These are phyloP conservation scores for Graphium colonna DNA, from an alignment of 2,888 invertebrate species.

Conservation along the genomic window DNA sequence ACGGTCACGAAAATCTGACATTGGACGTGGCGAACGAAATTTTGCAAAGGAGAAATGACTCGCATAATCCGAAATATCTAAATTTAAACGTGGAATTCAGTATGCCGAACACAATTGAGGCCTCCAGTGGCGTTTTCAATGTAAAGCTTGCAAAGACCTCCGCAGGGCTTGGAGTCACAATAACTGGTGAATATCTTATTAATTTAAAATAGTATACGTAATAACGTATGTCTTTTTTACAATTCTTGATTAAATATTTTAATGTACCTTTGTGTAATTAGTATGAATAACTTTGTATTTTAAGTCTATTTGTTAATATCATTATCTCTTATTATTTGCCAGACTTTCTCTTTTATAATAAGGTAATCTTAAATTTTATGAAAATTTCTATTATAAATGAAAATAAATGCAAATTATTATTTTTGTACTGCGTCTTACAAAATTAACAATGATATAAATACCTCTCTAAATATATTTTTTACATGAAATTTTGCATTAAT, in stretches of 20 bases:
- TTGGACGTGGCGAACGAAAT: constrained; percentile 81
- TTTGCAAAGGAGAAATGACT: constrained; percentile 78
- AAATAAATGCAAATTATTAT: too few relatives aligned
- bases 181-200: constrained; percentile 81
- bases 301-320: too few relatives aligned
- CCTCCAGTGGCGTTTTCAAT: constrained; percentile 93
- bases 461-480: neutral
- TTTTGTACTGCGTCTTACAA: too few relatives aligned
- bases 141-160: constrained; percentile 91
- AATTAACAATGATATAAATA: neutral
- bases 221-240: neutral
- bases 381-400: too few relatives aligned
- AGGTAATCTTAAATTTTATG: too few relatives aligned
- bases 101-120: constrained; percentile 94
- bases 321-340: too few relatives aligned
- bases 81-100: constrained; percentile 93
- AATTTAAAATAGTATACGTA: too few relatives aligned
- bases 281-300: neutral
- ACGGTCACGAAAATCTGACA: constrained; percentile 86
- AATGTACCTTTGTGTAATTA: too few relatives aligned
- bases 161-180: constrained; percentile 93
- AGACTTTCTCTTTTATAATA: too few relatives aligned
- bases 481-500: neutral
- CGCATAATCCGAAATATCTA: constrained; percentile 82
- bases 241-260: too few relatives aligned